These are phyloP conservation scores for Pungitius pungitius DNA, from an alignment of 2,113 vertebrate genomes.

Conservation along the genomic window DNA sequence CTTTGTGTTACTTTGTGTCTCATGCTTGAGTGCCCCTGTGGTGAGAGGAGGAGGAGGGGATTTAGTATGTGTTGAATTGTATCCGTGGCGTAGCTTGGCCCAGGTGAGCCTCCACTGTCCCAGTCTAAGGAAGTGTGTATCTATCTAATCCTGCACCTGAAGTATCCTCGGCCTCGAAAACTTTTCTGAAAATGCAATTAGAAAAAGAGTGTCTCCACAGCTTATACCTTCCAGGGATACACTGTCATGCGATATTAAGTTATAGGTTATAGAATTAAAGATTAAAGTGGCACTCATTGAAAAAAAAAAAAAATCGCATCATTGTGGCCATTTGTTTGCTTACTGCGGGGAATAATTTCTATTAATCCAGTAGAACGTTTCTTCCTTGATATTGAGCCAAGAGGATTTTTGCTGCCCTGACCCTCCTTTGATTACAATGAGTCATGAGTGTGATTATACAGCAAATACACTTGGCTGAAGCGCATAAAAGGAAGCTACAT, in stretches of 20 bases:
- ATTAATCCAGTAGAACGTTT: conserved; percentile 52
- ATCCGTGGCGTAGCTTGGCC: conserved; percentile 8
- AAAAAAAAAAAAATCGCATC: conserved; percentile 6
- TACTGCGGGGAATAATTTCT: conserved; percentile 48
- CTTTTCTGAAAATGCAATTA: no score
- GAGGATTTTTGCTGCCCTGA: conserved; percentile 50
- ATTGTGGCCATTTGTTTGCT: conserved; percentile 30
- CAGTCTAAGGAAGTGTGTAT: not conserved
- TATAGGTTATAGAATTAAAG: not conserved
- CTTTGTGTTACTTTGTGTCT: conserved; percentile 27
- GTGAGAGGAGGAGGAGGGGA: not conserved
- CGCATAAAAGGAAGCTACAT: conserved; percentile 31
- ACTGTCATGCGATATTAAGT: conserved; percentile 5
- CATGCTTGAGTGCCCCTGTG: conserved; percentile 21
- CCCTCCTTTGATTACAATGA: conserved; percentile 59
- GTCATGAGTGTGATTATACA: conserved; percentile 39
- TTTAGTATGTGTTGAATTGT: conserved; percentile 17
- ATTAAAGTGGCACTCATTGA: conserved; percentile 2
- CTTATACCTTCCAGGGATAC: conserved; percentile 4
- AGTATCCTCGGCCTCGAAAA: not conserved
- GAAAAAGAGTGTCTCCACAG: not conserved
- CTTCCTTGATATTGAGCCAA: conserved; percentile 61
- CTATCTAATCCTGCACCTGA: not conserved
- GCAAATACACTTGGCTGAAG: conserved; percentile 41
- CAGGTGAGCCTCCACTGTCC: conserved; percentile 16